These are phyloP conservation scores for Onchidella celtica DNA, from an alignment of 2,888 invertebrate genomes.

Conservation along the genomic window DNA sequence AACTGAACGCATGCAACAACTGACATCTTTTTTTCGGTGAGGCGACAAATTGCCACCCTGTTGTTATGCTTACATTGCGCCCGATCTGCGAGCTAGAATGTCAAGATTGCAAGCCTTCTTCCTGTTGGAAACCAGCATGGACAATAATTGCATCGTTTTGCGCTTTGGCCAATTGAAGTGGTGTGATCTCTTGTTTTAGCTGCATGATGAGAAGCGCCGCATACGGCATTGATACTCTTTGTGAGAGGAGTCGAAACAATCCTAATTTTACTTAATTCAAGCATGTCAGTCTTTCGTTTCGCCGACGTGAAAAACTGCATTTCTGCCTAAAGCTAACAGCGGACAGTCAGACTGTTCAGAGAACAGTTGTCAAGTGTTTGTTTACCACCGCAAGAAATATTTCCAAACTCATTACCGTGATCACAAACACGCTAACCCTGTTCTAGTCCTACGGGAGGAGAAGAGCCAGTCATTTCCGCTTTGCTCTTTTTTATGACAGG, in stretches of 20 bases:
- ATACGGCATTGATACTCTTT: too few relatives aligned
- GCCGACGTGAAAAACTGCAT: too few relatives aligned
- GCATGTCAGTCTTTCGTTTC: too few relatives aligned
- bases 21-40: background rate
- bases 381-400: background rate
- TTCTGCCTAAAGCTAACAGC: too few relatives aligned
- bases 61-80: constrained; percentile 16
- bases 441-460: background rate
- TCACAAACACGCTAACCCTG: background rate
- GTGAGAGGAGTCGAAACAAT: too few relatives aligned
- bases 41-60: background rate
- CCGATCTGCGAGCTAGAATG: constrained; percentile 1
- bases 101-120: constrained; percentile 11
- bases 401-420: constrained; percentile 6
- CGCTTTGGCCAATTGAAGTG: too few relatives aligned
- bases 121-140: background rate
- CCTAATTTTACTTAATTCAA: too few relatives aligned
- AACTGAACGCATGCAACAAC: background rate
- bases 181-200: too few relatives aligned
- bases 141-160: too few relatives aligned
- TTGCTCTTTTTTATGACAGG: background rate
- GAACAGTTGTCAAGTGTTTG: background rate
- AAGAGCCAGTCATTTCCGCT: background rate
- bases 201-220: too few relatives aligned
- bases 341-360: too few relatives aligned